phyloP scores from a whole-genome alignment of 1,140 invertebrate genomes.

The Teleopsis dalmanni region DNA sequence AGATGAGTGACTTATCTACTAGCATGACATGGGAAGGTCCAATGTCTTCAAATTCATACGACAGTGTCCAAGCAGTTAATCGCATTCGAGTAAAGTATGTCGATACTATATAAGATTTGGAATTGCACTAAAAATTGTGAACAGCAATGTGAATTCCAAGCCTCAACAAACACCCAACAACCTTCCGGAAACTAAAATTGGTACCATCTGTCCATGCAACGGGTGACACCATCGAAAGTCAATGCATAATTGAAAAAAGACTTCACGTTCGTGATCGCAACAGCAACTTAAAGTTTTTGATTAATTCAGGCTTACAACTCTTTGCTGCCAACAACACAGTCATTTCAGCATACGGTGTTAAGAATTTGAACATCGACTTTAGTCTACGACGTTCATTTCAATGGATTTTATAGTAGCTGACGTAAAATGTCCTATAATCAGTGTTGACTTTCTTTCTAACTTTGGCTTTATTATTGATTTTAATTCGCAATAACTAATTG shows the following conservation, averaged over 20 bases:
- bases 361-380: neutral
- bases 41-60: neutral
- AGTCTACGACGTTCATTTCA: neutral
- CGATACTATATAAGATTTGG: neutral
- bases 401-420: no score
- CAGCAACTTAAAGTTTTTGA: conserved; percentile 5
- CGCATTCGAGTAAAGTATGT: neutral
- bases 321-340: neutral
- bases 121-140: neutral
- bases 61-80: neutral
- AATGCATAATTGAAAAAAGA: neutral
- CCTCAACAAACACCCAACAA: no score
- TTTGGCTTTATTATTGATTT: neutral
- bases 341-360: neutral
- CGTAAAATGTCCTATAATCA: neutral
- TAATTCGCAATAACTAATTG: no score
- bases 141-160: neutral
- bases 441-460: neutral
- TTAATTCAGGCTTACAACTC: conserved; percentile 9
- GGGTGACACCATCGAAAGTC: neutral
- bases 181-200: neutral
- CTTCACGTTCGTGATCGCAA: conserved; percentile 1
- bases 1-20: conserved; percentile 1
- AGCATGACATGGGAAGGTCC: neutral
- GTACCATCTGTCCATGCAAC: neutral